Conservation (phyloP, 2,113 vertebrate species). For the Cyprinus carpio region DNA sequence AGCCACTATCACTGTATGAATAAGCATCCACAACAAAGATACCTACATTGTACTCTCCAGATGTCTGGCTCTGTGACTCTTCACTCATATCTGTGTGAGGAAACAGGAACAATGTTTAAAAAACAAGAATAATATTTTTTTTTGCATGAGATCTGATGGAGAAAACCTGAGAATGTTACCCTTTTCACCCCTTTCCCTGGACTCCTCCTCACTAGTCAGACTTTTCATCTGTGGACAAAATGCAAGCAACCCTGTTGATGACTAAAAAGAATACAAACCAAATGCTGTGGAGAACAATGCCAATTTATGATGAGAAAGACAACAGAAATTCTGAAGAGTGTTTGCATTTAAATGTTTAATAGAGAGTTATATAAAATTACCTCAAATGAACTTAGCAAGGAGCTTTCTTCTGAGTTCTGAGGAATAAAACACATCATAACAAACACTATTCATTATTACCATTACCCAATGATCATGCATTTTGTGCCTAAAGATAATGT, state of each 20-base stretch:
- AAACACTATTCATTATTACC: conserved; percentile 5
- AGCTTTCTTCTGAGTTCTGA: conserved; percentile 77
- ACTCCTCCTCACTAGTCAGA: conserved; percentile 61
- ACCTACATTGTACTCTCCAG: conserved; percentile 49
- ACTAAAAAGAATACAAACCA: neutral
- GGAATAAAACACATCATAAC: neutral
- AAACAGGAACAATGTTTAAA: neutral
- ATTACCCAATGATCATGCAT: neutral
- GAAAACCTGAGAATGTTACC: conserved; percentile 17
- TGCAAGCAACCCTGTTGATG: neutral
- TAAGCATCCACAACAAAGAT: conserved; percentile 9
- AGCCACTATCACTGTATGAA: neutral
- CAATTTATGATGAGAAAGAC: neutral
- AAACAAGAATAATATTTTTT: neutral
- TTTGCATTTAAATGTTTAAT: neutral
- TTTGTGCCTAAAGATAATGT: neutral
- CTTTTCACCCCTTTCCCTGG: conserved; percentile 42
- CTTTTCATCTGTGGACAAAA: conserved; percentile 49
- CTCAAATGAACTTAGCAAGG: conserved; percentile 75
- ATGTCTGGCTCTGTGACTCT: conserved; percentile 51
- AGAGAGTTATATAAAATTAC: conserved; percentile 61
- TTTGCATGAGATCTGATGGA: neutral
- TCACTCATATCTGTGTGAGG: conserved; percentile 48
- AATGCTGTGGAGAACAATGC: neutral
- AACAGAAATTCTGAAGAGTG: neutral